Evolutionary conservation across 2,797 vertebrate species (phyloP), one percentile per base, ranked within the genome.

Genomic region (Chaenodraco wilsoni): DNA sequence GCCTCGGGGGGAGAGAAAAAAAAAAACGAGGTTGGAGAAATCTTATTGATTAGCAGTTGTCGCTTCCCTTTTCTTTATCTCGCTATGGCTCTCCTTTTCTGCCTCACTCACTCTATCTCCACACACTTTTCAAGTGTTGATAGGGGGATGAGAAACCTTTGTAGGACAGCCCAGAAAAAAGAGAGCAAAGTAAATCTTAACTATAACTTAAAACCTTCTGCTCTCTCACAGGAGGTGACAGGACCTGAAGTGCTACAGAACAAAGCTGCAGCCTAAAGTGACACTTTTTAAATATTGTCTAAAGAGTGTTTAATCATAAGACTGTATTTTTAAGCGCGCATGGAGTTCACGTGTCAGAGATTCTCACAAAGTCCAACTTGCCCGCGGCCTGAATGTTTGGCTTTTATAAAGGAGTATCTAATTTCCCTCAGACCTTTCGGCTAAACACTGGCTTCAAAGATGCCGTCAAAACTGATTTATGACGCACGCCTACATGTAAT

Each of bases 21-120:
- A 86, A 75, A 86, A 83, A 82, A 77, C 65, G 74, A 85, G 86
- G 87, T 87, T 90, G 81, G 78, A 89, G 87, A 90, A 92, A 91
- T 92, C 91, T 91, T 92, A 92, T 93, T 93, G 89, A 93, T 93
- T 91, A 94, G 87, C 87, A 86, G 84, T 91, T 84, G 88, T 90
- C 84, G 84, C 87, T 89, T 89, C 84, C 84, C 78, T 82, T 90
- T 87, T 88, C 87, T 88, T 86, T 83, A 91, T 87, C 85, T 88
- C 72, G 23, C 76, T 41, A 27, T 72, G 68, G 67, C 77, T 89
- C 76, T 78, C 74, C 74, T 74, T 86, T 81, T 77, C 82, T 76
- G 65, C 76, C 73, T 81, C 81, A 19, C 80, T 89, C 82, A 64
- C 81, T 88, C 82, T 37, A 68, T 77, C 80, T 78, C 68, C 72